phyloP scores from a whole-genome alignment of 2,888 invertebrate species.

The Elegia similella region DNA sequence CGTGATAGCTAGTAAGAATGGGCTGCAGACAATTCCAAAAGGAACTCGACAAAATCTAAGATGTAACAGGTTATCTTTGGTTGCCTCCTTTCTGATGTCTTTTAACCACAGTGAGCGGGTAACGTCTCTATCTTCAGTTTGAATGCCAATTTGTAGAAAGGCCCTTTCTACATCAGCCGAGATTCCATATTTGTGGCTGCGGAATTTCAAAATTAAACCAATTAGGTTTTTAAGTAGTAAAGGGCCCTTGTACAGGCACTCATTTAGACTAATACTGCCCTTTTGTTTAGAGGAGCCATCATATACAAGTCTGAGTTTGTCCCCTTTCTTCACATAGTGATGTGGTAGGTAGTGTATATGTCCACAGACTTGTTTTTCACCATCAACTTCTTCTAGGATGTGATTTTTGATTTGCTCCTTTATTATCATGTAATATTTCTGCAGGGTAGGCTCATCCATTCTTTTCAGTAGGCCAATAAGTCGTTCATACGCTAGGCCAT shows the following conservation, averaged over 20 bases:
- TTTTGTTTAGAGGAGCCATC: slow-evolving; percentile 27
- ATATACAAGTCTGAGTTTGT: slow-evolving; percentile 26
- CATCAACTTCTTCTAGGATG: slow-evolving; percentile 8
- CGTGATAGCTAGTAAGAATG: slow-evolving; percentile 21
- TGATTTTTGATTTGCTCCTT: slow-evolving; percentile 12
- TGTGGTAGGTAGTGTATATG: slow-evolving; percentile 27
- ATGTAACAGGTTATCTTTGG: slow-evolving; percentile 18
- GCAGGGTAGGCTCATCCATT: slow-evolving; percentile 1
- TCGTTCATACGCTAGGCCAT: slow-evolving; percentile 21
- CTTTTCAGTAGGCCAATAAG: slow-evolving; percentile 15
- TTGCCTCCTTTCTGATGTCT: slow-evolving; percentile 12
- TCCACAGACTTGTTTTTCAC: background rate
- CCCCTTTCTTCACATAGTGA: slow-evolving; percentile 18
- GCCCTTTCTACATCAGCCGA: slow-evolving; percentile 34
- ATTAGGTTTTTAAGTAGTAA: slow-evolving; percentile 31
- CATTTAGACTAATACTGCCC: slow-evolving; percentile 28
- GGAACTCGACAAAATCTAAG: slow-evolving; percentile 23
- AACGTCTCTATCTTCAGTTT: slow-evolving; percentile 27
- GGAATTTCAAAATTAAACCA: slow-evolving; percentile 28
- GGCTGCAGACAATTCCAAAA: slow-evolving; percentile 26
- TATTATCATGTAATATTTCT: slow-evolving; percentile 9
- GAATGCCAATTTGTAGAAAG: slow-evolving; percentile 31
- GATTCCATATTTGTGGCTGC: slow-evolving; percentile 26
- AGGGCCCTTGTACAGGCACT: slow-evolving; percentile 31
- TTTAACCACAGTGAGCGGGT: slow-evolving; percentile 31